A percentile compares a stretch with the other conserved stretches of the same genome.
Conservation (phyloP, 30 jellyfish, hydroid and myxozoan genomes). For the Calvadosia cruxmelitensis region DNA sequence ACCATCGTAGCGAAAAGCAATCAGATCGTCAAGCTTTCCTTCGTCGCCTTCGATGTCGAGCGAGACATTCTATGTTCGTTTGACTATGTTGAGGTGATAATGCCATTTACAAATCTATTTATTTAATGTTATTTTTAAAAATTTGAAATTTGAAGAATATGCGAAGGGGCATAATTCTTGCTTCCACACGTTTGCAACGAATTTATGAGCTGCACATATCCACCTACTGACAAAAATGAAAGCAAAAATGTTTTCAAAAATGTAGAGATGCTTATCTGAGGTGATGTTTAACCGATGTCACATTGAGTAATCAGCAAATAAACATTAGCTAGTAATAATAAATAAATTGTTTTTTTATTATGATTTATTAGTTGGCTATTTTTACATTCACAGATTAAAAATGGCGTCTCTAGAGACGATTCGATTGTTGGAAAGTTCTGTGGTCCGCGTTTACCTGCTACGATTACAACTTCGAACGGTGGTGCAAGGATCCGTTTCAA, state of each 20-base stretch:
- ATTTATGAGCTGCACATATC: neutral
- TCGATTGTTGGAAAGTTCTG: slow-evolving; percentile 12
- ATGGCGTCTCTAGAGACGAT: neutral
- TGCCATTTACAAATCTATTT: neutral
- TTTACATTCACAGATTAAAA: neutral
- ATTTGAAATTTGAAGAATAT: too few species aligned
- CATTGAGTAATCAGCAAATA: too few species aligned
- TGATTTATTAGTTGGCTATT: too few species aligned
- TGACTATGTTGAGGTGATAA: slow-evolving; percentile 28
- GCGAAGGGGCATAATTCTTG: too few species aligned
- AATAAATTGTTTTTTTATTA: too few species aligned
- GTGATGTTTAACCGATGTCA: too few species aligned
- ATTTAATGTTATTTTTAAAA: too few species aligned
- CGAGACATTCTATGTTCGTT: slow-evolving; percentile 39
- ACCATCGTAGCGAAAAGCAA: slow-evolving; percentile 14
- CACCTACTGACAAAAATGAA: too few species aligned
- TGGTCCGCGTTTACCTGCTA: slow-evolving; percentile 3
- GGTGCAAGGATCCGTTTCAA: slow-evolving; percentile 6
- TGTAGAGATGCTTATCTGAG: too few species aligned
- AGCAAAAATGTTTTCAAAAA: too few species aligned
- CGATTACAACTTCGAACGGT: neutral
- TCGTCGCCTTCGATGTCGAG: slow-evolving; percentile 32
- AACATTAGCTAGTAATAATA: too few species aligned
- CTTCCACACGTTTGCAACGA: too few species aligned
- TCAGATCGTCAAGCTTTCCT: slow-evolving; percentile 15